phyloP scores from a whole-genome alignment of 2,113 vertebrate genomes.

The Dasyornis broadbenti region DNA sequence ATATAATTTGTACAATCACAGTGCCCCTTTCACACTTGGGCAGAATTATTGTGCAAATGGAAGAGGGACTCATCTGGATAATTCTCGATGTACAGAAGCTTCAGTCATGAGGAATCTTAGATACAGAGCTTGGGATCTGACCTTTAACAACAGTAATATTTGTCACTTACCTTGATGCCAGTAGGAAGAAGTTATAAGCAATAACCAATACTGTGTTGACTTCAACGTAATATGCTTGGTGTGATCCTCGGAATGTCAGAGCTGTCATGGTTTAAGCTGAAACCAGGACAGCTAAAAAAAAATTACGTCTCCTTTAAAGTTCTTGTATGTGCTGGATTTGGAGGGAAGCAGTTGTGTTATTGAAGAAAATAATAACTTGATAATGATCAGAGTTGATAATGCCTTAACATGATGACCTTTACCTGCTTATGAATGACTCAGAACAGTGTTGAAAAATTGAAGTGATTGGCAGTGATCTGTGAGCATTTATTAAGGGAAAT shows the following conservation, averaged over 20 bases:
- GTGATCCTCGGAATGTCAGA: background rate
- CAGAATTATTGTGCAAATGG: background rate
- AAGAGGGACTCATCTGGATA: background rate
- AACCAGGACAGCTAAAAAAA: background rate
- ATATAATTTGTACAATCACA: background rate
- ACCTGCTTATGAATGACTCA: slow-evolving; percentile 30
- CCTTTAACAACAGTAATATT: background rate
- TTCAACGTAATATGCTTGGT: background rate
- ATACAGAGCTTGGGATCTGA: background rate
- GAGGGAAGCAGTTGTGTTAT: background rate
- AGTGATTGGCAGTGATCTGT: slow-evolving; percentile 30
- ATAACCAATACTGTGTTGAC: background rate
- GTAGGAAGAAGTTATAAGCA: background rate
- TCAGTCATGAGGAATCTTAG: background rate
- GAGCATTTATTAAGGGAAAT: slow-evolving; percentile 43
- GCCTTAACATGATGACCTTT: slow-evolving; percentile 36
- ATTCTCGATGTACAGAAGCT: background rate
- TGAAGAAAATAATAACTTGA: slow-evolving; percentile 11
- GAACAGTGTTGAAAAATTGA: slow-evolving; percentile 22
- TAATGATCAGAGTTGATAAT: slow-evolving; percentile 26
- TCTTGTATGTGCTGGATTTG: background rate
- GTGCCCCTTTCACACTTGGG: background rate
- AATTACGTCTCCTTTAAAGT: background rate
- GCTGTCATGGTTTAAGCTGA: background rate
- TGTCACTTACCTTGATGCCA: background rate